These are phyloP conservation scores for Tetanocera ferruginea DNA, from an alignment of 2,888 invertebrate species.

Conservation along the genomic window DNA sequence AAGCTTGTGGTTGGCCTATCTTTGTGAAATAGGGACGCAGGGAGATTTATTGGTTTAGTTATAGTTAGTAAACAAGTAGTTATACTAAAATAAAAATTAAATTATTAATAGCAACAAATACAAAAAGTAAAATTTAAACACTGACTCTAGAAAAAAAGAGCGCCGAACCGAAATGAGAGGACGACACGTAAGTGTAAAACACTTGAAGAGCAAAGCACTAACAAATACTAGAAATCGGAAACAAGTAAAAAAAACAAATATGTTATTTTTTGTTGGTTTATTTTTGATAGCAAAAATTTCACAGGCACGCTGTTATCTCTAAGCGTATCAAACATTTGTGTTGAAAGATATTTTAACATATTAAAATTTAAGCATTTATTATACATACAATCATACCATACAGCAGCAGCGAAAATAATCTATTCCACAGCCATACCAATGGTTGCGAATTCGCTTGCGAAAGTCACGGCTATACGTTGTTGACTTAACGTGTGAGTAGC, in stretches of 20 bases:
- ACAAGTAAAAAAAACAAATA: not conserved
- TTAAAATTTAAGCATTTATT: slow-evolving; percentile 9
- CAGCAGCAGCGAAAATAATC: too few relatives aligned
- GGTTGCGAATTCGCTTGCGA: not conserved
- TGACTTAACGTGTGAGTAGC: not conserved
- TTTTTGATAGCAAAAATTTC: not conserved
- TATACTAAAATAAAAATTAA: too few relatives aligned
- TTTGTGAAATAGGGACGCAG: too few relatives aligned
- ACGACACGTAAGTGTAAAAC: too few relatives aligned
- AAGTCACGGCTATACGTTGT: not conserved
- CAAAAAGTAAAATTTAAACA: not conserved
- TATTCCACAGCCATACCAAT: too few relatives aligned
- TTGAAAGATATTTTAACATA: not conserved
- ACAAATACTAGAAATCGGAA: not conserved
- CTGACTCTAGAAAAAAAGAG: not conserved
- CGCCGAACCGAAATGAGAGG: not conserved
- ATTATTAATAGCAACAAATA: too few relatives aligned
- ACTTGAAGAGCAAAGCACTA: too few relatives aligned
- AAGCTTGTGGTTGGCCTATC: too few relatives aligned
- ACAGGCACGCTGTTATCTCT: not conserved
- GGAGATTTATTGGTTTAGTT: too few relatives aligned
- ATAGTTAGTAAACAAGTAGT: too few relatives aligned
- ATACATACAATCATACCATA: not conserved
- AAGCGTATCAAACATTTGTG: not conserved
- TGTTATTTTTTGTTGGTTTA: not conserved